Evolutionary conservation across 2,888 invertebrate species (phyloP).

Genomic region (Drosophila algonquin): DNA sequence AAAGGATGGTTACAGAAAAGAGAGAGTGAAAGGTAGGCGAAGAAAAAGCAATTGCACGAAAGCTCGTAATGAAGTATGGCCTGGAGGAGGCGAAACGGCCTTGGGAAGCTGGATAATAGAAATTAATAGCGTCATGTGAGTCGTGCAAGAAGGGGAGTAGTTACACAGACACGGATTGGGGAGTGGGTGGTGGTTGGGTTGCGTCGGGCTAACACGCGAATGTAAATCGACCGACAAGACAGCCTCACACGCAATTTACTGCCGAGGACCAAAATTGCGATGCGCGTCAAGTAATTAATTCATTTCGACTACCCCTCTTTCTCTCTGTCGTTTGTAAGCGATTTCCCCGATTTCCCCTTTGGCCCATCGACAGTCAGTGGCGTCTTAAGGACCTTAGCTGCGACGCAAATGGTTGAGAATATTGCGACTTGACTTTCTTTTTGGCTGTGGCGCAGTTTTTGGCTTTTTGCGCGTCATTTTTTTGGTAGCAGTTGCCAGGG

Average conservation of each 20-base stretch:
- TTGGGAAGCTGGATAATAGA: slow-evolving; percentile 51
- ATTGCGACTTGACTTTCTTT: slow-evolving; percentile 39
- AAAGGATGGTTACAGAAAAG: background rate
- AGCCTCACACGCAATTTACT: slow-evolving; percentile 50
- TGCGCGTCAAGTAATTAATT: slow-evolving; percentile 78
- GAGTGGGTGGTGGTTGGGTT: slow-evolving; percentile 5
- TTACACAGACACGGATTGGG: background rate
- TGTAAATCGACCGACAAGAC: slow-evolving; percentile 7
- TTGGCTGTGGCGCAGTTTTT: slow-evolving; percentile 30
- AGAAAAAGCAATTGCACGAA: slow-evolving; percentile 45
- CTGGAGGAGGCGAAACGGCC: slow-evolving; percentile 24
- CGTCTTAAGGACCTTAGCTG: slow-evolving; percentile 25
- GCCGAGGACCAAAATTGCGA: slow-evolving; percentile 54
- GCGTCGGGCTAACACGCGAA: background rate
- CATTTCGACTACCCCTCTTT: slow-evolving; percentile 28
- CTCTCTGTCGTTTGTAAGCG: background rate
- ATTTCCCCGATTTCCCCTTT: slow-evolving; percentile 23
- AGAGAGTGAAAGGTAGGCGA: slow-evolving; percentile 34
- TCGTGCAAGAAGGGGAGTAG: slow-evolving; percentile 1
- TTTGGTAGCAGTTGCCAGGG: background rate
- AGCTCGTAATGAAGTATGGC: slow-evolving; percentile 74
- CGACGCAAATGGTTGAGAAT: slow-evolving; percentile 58
- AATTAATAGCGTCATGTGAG: slow-evolving; percentile 50
- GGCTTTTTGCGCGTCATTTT: background rate
- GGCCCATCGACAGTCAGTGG: slow-evolving; percentile 35